Evolutionary conservation across 2,888 invertebrate species (phyloP), one percentile per base, ranked within the genome.

Genomic region (Hydraecia micacea): DNA sequence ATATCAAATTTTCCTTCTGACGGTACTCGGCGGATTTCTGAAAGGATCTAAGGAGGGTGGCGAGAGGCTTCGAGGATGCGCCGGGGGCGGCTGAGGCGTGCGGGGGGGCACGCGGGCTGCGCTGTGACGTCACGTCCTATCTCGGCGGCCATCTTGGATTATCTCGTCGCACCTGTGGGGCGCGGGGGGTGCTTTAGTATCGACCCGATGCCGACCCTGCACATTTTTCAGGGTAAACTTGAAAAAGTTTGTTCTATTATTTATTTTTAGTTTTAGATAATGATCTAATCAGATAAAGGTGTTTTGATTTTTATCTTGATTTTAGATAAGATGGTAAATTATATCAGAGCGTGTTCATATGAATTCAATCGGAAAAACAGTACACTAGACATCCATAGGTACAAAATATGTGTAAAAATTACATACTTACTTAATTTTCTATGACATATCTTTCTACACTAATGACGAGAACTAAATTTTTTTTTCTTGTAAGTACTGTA

Each of bases 141-240:
- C 97, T 96, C 95, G 96, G 96, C 97, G 96, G 97, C 97, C 97
- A 97, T 97, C 97, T 97, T 97, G 97, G 97, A 97, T 97, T 96
- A 97, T 97, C 97, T 97, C 97, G 96, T 96, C 95, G 96, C 96
- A 96, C 97, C 97, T 96, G 96, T 94, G 96, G 96, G 95, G 93
- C 86, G 95, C 91, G 94, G 95, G 94, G 95, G 87, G 85, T 73
- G 68, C 83, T 90, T 88, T 93, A 91, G 93, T 96, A 97, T 96
- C 96, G 96, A 96, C 95, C 96, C 94, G 92, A 90, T 90, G 91
- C 91, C 93, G 91, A 89, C 93, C 93, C 93, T 94, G 95, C 94
- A 94, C 93, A 96, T 95, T 96, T 96, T 96, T 96, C 96, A 95
- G 94, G 92, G 91, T 89, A 91, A 92, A 91, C 88, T 92, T 92